phyloP scores from a whole-genome alignment of 2,113 vertebrate genomes.

The Oxygymnocypris stewartii region DNA sequence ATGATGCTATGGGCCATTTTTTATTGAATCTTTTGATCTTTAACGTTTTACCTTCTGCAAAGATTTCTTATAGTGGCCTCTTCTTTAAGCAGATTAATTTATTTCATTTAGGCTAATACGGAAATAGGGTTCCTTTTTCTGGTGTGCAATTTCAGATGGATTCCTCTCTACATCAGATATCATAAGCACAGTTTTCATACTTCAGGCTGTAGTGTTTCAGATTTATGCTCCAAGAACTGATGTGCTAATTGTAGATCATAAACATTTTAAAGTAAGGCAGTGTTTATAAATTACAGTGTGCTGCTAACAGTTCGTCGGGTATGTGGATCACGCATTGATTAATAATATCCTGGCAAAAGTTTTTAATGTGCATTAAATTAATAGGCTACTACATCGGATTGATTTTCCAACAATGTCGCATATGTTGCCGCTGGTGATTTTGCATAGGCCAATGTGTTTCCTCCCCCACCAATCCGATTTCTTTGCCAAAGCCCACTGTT shows the following conservation, averaged over 20 bases:
- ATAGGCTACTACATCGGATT: slow-evolving; percentile 5
- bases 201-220: neutral
- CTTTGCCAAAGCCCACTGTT: slow-evolving; percentile 44
- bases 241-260: neutral
- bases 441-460: slow-evolving; percentile 70
- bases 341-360: slow-evolving; percentile 13
- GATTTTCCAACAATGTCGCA: slow-evolving; percentile 55
- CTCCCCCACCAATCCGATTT: slow-evolving; percentile 73
- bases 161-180: neutral
- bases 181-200: neutral
- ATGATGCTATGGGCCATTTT: neutral
- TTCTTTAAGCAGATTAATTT: neutral
- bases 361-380: slow-evolving; percentile 40
- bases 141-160: neutral
- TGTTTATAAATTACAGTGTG: neutral
- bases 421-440: slow-evolving; percentile 73
- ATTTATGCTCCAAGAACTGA: neutral
- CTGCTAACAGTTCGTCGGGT: neutral
- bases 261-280: neutral
- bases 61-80: neutral
- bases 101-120: neutral
- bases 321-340: neutral
- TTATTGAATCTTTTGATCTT: neutral
- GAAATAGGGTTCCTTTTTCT: neutral
- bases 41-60: neutral